These are phyloP conservation scores for Nipponia nippon DNA, from an alignment of 2,113 vertebrate genomes.

Conservation along the genomic window DNA sequence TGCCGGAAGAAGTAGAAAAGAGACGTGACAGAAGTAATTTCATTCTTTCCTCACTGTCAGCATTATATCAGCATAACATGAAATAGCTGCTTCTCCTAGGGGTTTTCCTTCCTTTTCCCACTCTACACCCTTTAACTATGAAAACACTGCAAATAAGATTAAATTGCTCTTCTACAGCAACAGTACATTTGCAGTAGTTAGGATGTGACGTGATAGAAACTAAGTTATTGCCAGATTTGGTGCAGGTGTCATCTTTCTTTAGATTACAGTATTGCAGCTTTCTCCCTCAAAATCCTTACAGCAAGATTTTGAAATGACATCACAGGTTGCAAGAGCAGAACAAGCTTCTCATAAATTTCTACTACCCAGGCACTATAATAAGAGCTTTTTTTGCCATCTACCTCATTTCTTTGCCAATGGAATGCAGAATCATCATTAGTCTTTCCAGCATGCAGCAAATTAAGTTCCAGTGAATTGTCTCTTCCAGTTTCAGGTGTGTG, in stretches of 20 bases:
- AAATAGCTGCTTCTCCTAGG: not conserved
- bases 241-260: not conserved
- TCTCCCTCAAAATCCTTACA: not conserved
- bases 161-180: not conserved
- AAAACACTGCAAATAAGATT: not conserved
- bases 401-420: slow-evolving; percentile 46
- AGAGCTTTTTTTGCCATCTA: slow-evolving; percentile 16
- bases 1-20: not conserved
- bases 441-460: slow-evolving; percentile 57
- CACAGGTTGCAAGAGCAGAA: slow-evolving; percentile 29
- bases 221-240: not conserved
- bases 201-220: not conserved
- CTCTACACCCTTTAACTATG: not conserved
- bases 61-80: not conserved
- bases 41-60: not conserved
- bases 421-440: slow-evolving; percentile 58
- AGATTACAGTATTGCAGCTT: not conserved
- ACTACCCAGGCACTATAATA: slow-evolving; percentile 23
- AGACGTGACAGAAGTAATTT: not conserved
- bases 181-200: not conserved
- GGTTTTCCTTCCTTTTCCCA: not conserved
- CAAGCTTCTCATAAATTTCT: slow-evolving; percentile 32
- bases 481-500: slow-evolving; percentile 46
- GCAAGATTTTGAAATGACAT: slow-evolving; percentile 19
- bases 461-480: slow-evolving; percentile 54